Evolutionary conservation across 2,888 invertebrate species (phyloP).

Genomic region (Ectemnius lituratus): DNA sequence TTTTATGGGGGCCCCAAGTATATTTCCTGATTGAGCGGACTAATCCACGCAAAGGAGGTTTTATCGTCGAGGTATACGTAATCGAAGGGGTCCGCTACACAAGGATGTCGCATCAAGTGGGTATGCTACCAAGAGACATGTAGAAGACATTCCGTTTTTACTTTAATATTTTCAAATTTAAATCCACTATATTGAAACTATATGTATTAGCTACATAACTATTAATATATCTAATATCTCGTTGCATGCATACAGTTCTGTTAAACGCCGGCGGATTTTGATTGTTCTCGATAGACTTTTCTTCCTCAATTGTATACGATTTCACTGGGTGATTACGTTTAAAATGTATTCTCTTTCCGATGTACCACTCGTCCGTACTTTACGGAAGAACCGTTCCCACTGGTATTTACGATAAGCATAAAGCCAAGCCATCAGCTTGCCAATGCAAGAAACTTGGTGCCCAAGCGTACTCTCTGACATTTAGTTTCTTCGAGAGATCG

Average conservation of each 20-base stretch:
- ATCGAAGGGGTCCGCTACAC: conserved; percentile 63
- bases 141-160: too few species aligned
- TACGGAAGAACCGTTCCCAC: conserved; percentile 28
- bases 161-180: too few species aligned
- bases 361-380: neutral
- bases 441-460: neutral
- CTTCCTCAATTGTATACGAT: neutral
- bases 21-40: conserved; percentile 76
- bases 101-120: conserved; percentile 40
- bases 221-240: too few species aligned
- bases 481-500: conserved; percentile 21
- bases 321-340: neutral
- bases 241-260: too few species aligned
- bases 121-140: conserved; percentile 16
- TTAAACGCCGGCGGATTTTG: too few species aligned
- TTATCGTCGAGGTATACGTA: conserved; percentile 73
- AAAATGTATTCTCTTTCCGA: neutral
- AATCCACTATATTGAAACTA: too few species aligned
- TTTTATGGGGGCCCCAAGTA: conserved; percentile 73
- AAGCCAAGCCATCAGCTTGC: conserved; percentile 32
- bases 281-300: neutral
- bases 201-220: too few species aligned
- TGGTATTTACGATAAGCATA: conserved; percentile 60
- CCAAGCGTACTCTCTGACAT: conserved; percentile 19
- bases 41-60: conserved; percentile 76